phyloP scores from a whole-genome alignment of 2,888 invertebrate species.

The Laspeyria flexula region DNA sequence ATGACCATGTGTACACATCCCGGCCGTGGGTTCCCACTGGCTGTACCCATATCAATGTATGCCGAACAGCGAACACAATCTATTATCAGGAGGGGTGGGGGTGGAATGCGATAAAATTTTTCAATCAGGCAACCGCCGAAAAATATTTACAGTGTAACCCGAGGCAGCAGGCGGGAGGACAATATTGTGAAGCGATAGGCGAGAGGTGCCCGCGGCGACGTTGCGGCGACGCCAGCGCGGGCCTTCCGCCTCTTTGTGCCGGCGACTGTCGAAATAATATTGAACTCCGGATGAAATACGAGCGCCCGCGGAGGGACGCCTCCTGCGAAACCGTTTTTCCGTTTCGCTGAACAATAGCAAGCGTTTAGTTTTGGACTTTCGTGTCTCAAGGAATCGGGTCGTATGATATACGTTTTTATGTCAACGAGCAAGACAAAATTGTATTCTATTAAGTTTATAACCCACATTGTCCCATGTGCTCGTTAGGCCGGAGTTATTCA shows the following conservation, averaged over 20 bases:
- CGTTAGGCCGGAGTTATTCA: slow-evolving; percentile 37
- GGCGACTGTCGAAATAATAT: slow-evolving; percentile 82
- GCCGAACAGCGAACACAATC: slow-evolving; percentile 69
- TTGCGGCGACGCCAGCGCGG: slow-evolving; percentile 61
- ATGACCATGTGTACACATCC: slow-evolving; percentile 34
- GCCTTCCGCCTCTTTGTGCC: slow-evolving; percentile 81
- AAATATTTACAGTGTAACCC: slow-evolving; percentile 85
- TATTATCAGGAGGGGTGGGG: slow-evolving; percentile 73
- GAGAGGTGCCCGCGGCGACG: slow-evolving; percentile 73
- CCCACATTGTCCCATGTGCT: too few relatives aligned
- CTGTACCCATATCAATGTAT: slow-evolving; percentile 65
- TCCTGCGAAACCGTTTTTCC: slow-evolving; percentile 81
- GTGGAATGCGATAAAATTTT: slow-evolving; percentile 82
- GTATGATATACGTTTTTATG: slow-evolving; percentile 41
- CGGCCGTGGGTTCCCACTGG: slow-evolving; percentile 40
- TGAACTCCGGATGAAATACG: slow-evolving; percentile 83
- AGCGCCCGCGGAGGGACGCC: slow-evolving; percentile 75
- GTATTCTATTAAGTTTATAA: slow-evolving; percentile 22
- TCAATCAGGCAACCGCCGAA: slow-evolving; percentile 83
- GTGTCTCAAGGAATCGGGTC: slow-evolving; percentile 58
- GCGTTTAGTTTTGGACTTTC: slow-evolving; percentile 73
- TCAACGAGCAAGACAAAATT: slow-evolving; percentile 31
- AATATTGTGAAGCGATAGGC: slow-evolving; percentile 81
- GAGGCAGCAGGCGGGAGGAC: slow-evolving; percentile 77
- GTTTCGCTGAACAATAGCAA: slow-evolving; percentile 77